Evolutionary conservation across 2,888 invertebrate species (phyloP), one percentile per base, ranked within the genome.

Genomic region (Kryphioiulus occultus): DNA sequence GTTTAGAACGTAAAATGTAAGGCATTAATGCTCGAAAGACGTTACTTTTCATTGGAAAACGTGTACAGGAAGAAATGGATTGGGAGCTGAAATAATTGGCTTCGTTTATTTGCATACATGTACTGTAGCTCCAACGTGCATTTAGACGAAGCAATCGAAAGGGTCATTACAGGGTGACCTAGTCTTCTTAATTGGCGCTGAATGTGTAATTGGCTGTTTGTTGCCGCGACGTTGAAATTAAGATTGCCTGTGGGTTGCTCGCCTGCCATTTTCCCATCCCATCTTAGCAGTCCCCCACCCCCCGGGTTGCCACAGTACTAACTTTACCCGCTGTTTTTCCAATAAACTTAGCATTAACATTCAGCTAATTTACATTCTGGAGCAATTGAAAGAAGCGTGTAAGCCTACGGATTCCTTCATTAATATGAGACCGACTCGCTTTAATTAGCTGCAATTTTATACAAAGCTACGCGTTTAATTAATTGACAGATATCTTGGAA

Each of bases 291-390:
- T 78, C 15, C 78, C 59, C 30, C 39, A 39, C 9, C 44, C 30
- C 78, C 30, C 10, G 9, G 7, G 2, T 26, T 26, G 12, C 22
- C 78, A 12, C 78, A n/a, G n/a, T n/a, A 30, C 78, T 78, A 78
- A 78, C 78, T 78, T 78, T 78, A 68, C 78, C 78, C 78, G 78
- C 78, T 78, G 78, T 78, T 78, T 78, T 78, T 78, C 78, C 78
- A 78, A 78, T 78, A 78, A 26, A 78, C 30, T 78, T 78, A 78
- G 78, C 78, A 78, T 78, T 78, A 78, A 78, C 78, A 78, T 78
- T 78, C 30, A 78, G 30, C 78, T 78, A 78, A 78, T 78, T 78
- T 78, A 30, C 78, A 78, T 78, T 78, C 78, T 32, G 1, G 78
- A 78, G 78, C 78, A 78, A 78, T 78, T 78, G 78, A 78, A 78